Conservation (phyloP, 2,113 vertebrate species). For the Polyodon spathula region DNA sequence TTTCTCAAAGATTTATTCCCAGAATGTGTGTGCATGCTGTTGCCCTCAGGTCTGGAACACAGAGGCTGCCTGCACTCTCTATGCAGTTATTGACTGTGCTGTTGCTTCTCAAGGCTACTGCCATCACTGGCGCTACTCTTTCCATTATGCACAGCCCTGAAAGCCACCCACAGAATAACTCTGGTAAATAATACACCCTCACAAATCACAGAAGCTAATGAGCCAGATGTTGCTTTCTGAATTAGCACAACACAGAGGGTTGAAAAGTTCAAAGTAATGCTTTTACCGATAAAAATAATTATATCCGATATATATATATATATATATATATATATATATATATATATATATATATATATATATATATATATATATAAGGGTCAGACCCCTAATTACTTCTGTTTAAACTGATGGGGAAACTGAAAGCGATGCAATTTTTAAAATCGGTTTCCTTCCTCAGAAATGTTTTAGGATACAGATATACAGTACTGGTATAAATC, state of each 20-base stretch:
- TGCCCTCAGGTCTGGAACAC: background rate
- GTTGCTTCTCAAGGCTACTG: background rate
- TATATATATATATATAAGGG: no score
- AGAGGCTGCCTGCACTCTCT: background rate
- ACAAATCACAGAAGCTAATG: background rate
- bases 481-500: no score
- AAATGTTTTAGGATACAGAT: no score
- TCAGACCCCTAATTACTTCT: no score
- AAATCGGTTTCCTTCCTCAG: no score
- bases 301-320: no score
- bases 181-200: background rate
- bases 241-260: no score
- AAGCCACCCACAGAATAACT: background rate
- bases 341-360: no score
- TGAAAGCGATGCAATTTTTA: no score
- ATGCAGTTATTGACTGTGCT: background rate
- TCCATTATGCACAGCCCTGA: background rate
- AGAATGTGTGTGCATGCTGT: background rate
- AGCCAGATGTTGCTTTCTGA: no score
- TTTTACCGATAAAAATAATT: background rate
- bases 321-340: no score
- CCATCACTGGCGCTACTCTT: background rate
- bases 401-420: no score
- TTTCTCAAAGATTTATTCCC: background rate
- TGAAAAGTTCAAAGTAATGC: background rate